Base-by-base conservation (phyloP, 2,888 invertebrate genomes). In the Lasioglossum leucozonium region DNA sequence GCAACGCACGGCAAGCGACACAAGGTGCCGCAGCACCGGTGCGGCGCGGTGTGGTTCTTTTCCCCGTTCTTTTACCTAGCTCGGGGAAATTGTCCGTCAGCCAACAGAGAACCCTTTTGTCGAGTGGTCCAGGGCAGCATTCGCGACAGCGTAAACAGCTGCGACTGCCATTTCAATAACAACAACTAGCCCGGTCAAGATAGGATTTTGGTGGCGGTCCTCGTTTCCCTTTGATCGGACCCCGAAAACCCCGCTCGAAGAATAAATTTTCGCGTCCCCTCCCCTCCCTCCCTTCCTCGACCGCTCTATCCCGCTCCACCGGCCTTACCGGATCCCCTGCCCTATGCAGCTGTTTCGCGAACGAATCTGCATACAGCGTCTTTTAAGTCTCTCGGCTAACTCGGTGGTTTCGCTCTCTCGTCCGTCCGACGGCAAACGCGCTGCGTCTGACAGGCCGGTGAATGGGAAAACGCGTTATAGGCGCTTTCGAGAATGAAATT, bases 121-220 rank as follows among this genome's bases (percentile, higher is more conserved):
- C 34, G 18, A 6, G 18, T 22, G 18, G 65, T 30, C 26, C 26
- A n/a, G 5, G 26, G 1, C 55, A n/a, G 51, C 51, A 51, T n/a
- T 51, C 51, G 51, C 51, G 51, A 51, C 51, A 51, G 26, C 58
- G 26, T 58, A 58, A 58, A 30, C 58, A 58, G 58, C 58, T 58
- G 58, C 58, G 5, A 58, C 26, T 58, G 58, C 58, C 58, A 58
- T 58, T 58, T 58, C 58, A 58, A 58, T 58, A 58, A 58, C 58
- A 58, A 13, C 58, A 30, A 58, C 58, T 58, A 58, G 13, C 26
- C 58, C 51, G 58, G 58, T 58, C 58, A 58, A 26, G n/a, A 58
- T 58, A 58, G 26, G 58, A 30, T 58, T 58, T 58, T 26, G 58
- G 58, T 26, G 58, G 58, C 58, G 13, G 58, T 58, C 16, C 51